Evolutionary conservation across 2,797 vertebrate species (phyloP).

Genomic region (Orientallactaga sibirica): DNA sequence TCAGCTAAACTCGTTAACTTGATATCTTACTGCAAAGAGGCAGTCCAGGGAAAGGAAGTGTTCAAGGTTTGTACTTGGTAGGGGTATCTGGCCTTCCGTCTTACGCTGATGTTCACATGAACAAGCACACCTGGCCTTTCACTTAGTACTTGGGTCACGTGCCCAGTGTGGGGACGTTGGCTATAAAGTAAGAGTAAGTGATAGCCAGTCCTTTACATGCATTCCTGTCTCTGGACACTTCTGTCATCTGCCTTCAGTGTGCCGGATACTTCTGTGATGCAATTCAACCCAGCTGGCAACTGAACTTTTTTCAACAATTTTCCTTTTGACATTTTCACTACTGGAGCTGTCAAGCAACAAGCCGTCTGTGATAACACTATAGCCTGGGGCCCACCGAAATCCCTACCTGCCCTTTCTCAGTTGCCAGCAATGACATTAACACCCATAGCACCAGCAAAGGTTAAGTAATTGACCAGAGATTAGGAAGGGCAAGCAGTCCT

Average conservation of each 20-base stretch:
- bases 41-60: not conserved
- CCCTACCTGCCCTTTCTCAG: not conserved
- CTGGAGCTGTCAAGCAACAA: not conserved
- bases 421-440: not conserved
- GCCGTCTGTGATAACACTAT: not conserved
- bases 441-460: not conserved
- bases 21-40: slow-evolving; percentile 24
- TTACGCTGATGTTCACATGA: not conserved
- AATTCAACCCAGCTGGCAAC: not conserved
- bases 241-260: not conserved
- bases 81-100: not conserved
- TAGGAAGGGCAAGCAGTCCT: not conserved
- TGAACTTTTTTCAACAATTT: not conserved
- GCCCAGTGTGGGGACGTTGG: not conserved
- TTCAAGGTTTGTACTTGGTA: not conserved
- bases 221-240: not conserved
- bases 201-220: not conserved
- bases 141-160: not conserved
- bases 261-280: not conserved
- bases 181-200: not conserved
- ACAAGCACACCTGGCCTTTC: not conserved
- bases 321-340: slow-evolving; percentile 4
- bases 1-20: slow-evolving; percentile 13
- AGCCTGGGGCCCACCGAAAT: not conserved
- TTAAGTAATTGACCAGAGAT: not conserved